Percentiles rank a stretch among this genome's conserved stretches.
phyloP scores from a whole-genome alignment of 2,797 vertebrate genomes.

The Gymnoscopelus microlampas region DNA sequence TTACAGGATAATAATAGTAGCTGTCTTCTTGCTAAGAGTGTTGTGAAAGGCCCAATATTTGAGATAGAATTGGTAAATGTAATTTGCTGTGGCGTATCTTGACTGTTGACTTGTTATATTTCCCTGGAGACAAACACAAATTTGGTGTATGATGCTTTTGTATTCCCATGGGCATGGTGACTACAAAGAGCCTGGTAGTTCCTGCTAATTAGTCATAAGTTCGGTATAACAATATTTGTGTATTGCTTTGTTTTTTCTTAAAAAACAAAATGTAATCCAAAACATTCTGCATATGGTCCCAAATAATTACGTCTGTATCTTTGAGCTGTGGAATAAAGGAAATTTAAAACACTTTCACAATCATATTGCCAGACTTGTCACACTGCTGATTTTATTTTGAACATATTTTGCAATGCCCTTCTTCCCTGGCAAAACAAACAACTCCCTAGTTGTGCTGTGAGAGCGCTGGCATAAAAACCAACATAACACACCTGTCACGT shows the following conservation, averaged over 20 bases:
- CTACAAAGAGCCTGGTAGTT: too few species aligned
- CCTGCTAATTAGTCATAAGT: too few species aligned
- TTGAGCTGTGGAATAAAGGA: constrained; percentile 26
- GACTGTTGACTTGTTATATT: too few species aligned
- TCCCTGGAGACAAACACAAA: too few species aligned
- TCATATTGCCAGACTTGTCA: constrained; percentile 32
- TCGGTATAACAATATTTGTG: not conserved
- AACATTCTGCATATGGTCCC: too few species aligned
- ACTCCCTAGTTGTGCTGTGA: not conserved
- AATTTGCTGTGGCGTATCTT: too few species aligned
- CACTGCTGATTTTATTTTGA: constrained; percentile 15
- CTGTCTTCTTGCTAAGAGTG: too few species aligned
- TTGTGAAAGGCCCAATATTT: too few species aligned
- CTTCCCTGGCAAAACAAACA: constrained; percentile 21
- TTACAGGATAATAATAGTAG: too few species aligned
- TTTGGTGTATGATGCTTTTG: not conserved
- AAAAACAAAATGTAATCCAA: not conserved
- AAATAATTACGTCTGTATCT: constrained; percentile 13
- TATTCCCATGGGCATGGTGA: too few species aligned
- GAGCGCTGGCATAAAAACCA: not conserved
- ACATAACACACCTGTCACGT: not conserved
- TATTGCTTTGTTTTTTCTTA: constrained; percentile 1
- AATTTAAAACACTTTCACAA: constrained; percentile 33
- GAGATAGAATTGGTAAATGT: too few species aligned
- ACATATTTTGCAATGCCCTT: constrained; percentile 31